Conservation (phyloP, 2,797 vertebrate genomes). For the Gymnoscopelus braueri region DNA sequence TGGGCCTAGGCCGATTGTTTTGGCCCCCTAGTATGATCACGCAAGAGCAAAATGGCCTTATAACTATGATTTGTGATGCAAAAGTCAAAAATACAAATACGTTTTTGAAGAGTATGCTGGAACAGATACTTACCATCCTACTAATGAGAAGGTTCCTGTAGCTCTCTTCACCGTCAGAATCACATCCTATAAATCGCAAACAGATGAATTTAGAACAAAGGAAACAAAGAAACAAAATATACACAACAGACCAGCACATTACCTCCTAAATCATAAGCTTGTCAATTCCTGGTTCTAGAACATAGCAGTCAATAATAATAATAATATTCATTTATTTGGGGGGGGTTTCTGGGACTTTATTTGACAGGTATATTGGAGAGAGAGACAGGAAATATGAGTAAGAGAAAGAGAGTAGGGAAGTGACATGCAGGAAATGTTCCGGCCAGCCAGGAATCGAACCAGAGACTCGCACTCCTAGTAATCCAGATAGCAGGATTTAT, state of each 20-base stretch:
- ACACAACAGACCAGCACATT: no score
- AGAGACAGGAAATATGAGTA: no score
- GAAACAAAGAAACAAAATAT: no score
- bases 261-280: slow-evolving; percentile 29
- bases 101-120: slow-evolving; percentile 5
- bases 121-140: slow-evolving; percentile 79
- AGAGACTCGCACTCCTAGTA: no score
- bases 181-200: slow-evolving; percentile 72
- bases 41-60: not conserved
- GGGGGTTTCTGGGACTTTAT: no score
- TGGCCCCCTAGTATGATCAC: no score
- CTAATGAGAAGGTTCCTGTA: slow-evolving; percentile 82
- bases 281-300: slow-evolving; percentile 26
- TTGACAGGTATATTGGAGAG: no score
- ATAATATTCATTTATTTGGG: no score
- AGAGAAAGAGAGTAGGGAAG: no score
- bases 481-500: not conserved
- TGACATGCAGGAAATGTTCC: no score
- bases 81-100: slow-evolving; percentile 20
- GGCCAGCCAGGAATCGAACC: no score
- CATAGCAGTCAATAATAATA: not conserved
- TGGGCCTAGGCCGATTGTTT: no score
- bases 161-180: slow-evolving; percentile 82
- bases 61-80: slow-evolving; percentile 5
- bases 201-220: slow-evolving; percentile 20